phyloP scores from a whole-genome alignment of 1,140 invertebrate genomes.

The honey bee (Apis mellifera) region DNA sequence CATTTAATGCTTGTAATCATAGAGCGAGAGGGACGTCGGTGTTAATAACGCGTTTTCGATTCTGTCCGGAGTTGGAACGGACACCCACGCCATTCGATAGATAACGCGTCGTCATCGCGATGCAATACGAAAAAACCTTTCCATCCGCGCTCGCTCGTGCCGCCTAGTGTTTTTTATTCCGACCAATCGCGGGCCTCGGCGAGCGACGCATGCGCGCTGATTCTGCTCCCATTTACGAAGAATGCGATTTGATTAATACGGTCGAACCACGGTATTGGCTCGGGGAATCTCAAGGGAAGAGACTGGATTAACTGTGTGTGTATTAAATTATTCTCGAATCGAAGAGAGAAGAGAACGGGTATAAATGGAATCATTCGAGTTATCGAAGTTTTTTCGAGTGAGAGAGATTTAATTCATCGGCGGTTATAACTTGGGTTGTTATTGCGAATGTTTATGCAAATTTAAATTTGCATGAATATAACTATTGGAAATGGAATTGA shows the following conservation, averaged over 20 bases:
- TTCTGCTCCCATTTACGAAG: conserved; percentile 20
- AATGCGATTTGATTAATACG: not conserved
- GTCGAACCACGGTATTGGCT: too few relatives aligned
- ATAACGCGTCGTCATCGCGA: conserved; percentile 63
- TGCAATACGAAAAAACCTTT: conserved; percentile 3
- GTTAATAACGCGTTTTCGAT: conserved; percentile 81
- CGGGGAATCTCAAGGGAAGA: too few relatives aligned
- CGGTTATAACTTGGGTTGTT: too few relatives aligned
- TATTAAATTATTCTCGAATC: too few relatives aligned
- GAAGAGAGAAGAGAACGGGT: too few relatives aligned
- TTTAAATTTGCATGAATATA: too few relatives aligned
- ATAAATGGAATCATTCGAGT: too few relatives aligned
- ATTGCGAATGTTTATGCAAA: too few relatives aligned
- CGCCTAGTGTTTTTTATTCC: conserved; percentile 38
- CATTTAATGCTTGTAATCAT: conserved; percentile 81
- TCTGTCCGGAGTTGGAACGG: conserved; percentile 67
- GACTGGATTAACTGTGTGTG: too few relatives aligned
- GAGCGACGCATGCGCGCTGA: not conserved
- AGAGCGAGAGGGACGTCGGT: conserved; percentile 77
- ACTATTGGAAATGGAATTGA: too few relatives aligned
- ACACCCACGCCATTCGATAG: conserved; percentile 74
- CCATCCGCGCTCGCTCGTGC: conserved; percentile 1
- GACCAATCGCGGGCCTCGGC: conserved; percentile 23
- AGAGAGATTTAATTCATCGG: too few relatives aligned
- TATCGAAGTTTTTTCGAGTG: too few relatives aligned